Evolutionary conservation across 2,113 vertebrate genomes (phyloP), one percentile per base, ranked within the genome.

Genomic region (Lucifuga dentata): DNA sequence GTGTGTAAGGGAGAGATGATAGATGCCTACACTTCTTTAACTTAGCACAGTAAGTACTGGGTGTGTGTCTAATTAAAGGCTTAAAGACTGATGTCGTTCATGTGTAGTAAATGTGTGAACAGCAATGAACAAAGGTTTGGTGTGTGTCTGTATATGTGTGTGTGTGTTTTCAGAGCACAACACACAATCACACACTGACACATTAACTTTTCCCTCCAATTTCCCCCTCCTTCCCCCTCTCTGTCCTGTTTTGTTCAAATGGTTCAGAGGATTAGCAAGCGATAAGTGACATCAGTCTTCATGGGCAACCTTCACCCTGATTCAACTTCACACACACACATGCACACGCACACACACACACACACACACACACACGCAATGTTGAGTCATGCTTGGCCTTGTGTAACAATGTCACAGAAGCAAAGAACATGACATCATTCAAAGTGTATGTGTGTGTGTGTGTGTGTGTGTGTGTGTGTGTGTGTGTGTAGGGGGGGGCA

Each of bases 231-330:
- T 65, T 48, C 58, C 57, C 66, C 46, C 65, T 23, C 24, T 52
- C 20, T 32, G 49, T 21, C n/a, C 26, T 53, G 8, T 71, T 78
- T 65, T 33, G 52, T 69, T 71, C 51, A 46, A 75, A 67, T 7
- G 13, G 17, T 45, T 57, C 45, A 56, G 45, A 59, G 73, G 76
- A 86, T 89, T 85, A 87, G 75, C 83, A 70, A 81, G 44, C 61
- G 53, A 78, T 78, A 78, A 68, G 68, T 86, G 84, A 89, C 81
- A 83, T 87, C 69, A 85, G 62, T 39, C 74, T 59, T 36, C 45
- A 70, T 76, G 79, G 64, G 63, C 45, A 74, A 65, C 87, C 86
- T 41, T 83, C 76, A 71, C 51, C 24, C 21, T 75, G 59, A 61
- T 55, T 80, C 71, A 78, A 61, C 51, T 17, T 23, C 64, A 52